Evolutionary conservation across 2,888 invertebrate species (phyloP), one percentile per base, ranked within the genome.

Genomic region (Apotomis capreana): DNA sequence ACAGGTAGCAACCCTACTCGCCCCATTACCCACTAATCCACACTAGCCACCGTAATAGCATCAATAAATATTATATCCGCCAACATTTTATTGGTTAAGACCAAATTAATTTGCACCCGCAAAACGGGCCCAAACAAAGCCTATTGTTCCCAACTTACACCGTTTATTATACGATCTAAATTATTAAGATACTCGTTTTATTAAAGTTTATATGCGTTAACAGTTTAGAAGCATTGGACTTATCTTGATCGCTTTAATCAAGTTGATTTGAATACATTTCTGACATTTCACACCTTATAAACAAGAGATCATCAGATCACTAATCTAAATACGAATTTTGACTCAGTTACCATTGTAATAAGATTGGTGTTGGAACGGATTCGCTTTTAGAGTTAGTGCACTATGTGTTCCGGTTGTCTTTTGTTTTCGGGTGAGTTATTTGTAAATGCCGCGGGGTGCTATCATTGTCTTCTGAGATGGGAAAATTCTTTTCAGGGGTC

Each of bases 121-220:
- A 79, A 26, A 26, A 77, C 78, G 74, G 76, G 69, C 70, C 68
- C 40, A 79, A 82, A 83, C 83, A 83, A 84, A 82, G 82, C 78
- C 82, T 81, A 82, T 86, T 82, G 83, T 78, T 74, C 78, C 80
- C 79, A 87, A 87, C 85, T 87, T 86, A 84, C 78, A 82, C 85
- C 85, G 87, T 88, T 87, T 81, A 87, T 88, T 85, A 86, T 83
- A 80, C 80, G 81, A 77, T 58, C 58, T 59, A 63, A 63, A 63
- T 58, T 68, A 57, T 68, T 36, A 52, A 63, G 44, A 51, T 26
- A 63, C 68, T 63, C 51, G 61, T 57, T 26, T 57, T 68, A 68
- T 51, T 55, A 71, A 44, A 68, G 67, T 37, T 62, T 37, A 71
- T 68, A 65, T 65, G 46, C 65, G 44, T 65, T 65, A 57, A 65